Percentiles rank a stretch among this genome's conserved stretches.
Conservation (phyloP, 2,888 invertebrate genomes). For the Anoncus sp. region DNA sequence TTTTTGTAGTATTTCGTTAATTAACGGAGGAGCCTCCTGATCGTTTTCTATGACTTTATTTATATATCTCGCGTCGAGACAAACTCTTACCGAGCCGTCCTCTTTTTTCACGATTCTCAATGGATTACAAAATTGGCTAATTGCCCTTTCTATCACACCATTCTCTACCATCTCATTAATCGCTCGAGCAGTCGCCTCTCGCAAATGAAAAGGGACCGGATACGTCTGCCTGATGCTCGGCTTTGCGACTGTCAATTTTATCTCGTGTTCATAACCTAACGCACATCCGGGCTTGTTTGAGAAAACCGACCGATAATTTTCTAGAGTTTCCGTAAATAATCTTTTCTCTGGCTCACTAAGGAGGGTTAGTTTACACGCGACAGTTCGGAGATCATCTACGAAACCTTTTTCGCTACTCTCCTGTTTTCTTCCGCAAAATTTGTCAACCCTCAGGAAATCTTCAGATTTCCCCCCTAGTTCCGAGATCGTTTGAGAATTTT, state of each 20-base stretch:
- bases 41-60: background rate
- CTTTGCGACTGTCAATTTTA: no score
- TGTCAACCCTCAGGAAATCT: no score
- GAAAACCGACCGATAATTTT: no score
- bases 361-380: no score
- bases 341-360: no score
- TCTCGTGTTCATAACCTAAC: background rate
- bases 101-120: background rate
- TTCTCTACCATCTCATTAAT: background rate
- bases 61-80: background rate
- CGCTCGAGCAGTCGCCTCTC: background rate
- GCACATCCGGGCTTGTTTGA: no score
- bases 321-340: no score
- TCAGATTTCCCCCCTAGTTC: no score
- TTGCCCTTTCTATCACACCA: background rate
- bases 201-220: background rate
- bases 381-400: no score
- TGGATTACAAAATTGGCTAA: background rate
- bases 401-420: no score
- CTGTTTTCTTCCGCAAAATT: no score
- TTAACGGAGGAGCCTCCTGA: background rate
- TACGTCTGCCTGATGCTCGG: background rate
- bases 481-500: no score
- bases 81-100: background rate
- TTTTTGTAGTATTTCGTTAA: background rate